Base-by-base conservation (phyloP, 2,888 invertebrate genomes). In the Rugalucina vietnamica region DNA sequence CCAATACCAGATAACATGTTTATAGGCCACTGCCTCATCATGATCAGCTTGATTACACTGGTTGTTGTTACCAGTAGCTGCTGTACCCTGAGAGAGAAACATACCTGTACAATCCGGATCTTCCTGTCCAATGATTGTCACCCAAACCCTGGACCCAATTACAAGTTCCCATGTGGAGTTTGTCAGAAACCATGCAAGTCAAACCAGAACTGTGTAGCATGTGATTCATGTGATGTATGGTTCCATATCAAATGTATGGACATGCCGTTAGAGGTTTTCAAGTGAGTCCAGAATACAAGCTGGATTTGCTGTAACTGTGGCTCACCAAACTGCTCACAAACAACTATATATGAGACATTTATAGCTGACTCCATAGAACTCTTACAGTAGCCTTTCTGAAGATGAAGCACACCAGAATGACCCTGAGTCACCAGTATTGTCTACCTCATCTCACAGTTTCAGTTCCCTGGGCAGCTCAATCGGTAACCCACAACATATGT, bases 181-280 rank as follows among this genome's bases (percentile, higher is more conserved):
- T n/a, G n/a, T n/a, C n/a, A n/a, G n/a, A n/a, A n/a, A n/a, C n/a
- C n/a, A n/a, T n/a, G n/a, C n/a, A n/a, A n/a, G n/a, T n/a, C n/a
- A n/a, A 75, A 82, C 75, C 82, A 82, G 50, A 49, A 54, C 27
- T 54, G 36, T 12, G 50, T 76, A 36, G 79, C 79, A 5, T 83
- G 82, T 70, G 79, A 82, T 39, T 72, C 60, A 4, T 82, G 82
- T 32, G 82, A 82, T 36, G 29, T n/a, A n/a, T n/a, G n/a, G n/a
- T n/a, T n/a, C n/a, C 43, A 43, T 12, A 43, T 54, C 21, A 54
- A 54, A 24, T 54, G 54, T 21, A 54, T 54, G n/a, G n/a, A 54
- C 54, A 54, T 54, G 54, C 54, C 54, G 4, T 54, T 54, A 54
- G 54, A 14, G 12, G 54, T 54, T 14, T 54, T 54, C 54, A 14